Conservation (phyloP, 2,113 vertebrate species). For the Bufo bufo region DNA sequence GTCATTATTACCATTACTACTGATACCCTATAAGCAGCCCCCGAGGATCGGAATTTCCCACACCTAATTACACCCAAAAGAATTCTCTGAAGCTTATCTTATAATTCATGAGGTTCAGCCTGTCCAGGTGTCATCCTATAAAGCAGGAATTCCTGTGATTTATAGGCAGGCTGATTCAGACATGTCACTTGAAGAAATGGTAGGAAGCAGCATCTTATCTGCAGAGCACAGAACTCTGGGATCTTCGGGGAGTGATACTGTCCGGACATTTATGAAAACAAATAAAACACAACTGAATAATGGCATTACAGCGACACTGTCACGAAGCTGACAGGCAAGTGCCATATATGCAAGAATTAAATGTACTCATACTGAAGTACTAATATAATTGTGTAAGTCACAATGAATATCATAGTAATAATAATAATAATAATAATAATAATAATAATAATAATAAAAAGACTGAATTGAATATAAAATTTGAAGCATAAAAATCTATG, state of each 20-base stretch:
- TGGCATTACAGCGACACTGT: not conserved
- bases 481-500: too few species aligned
- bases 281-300: conserved; percentile 5
- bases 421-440: too few species aligned
- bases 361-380: not conserved
- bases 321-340: not conserved
- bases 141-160: conserved; percentile 20
- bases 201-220: conserved; percentile 4
- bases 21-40: conserved; percentile 17
- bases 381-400: not conserved
- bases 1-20: conserved; percentile 22
- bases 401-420: not conserved
- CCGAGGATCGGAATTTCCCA: conserved; percentile 37
- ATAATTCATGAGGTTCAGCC: conserved; percentile 35
- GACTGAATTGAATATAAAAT: too few species aligned
- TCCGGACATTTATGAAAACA: conserved; percentile 14
- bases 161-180: conserved; percentile 38
- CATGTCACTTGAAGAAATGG: not conserved
- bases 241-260: conserved; percentile 6
- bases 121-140: conserved; percentile 34
- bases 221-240: not conserved
- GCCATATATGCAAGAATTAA: not conserved
- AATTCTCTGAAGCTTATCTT: conserved; percentile 12
- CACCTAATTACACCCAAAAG: conserved; percentile 24
- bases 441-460: not conserved